phyloP scores from a whole-genome alignment of 2,888 invertebrate species.

The Dyspetes luteomarginatus region DNA sequence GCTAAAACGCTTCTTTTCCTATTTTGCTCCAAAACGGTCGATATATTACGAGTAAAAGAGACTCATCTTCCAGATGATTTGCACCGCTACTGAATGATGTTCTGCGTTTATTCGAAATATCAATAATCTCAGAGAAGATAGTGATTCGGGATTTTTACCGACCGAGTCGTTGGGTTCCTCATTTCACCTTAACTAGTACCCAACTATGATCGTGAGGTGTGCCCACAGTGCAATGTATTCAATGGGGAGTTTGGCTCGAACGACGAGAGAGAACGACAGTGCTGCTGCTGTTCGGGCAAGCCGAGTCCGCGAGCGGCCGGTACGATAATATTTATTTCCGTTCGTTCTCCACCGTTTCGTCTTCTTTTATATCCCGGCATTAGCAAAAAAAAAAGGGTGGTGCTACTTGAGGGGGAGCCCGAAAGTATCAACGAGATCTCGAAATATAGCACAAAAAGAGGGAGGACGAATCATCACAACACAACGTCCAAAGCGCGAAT shows the following conservation, averaged over 20 bases:
- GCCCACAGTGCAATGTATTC: slow-evolving; percentile 17
- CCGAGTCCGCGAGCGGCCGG: slow-evolving; percentile 35
- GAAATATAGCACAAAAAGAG: too few species aligned
- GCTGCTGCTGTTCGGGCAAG: slow-evolving; percentile 42
- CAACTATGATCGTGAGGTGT: slow-evolving; percentile 37
- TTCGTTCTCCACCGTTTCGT: background rate
- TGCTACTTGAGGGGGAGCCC: too few species aligned
- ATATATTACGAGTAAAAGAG: too few species aligned
- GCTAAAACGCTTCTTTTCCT: too few species aligned
- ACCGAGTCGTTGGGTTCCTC: too few species aligned
- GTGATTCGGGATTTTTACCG: too few species aligned
- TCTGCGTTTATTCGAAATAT: too few species aligned
- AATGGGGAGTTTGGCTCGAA: slow-evolving; percentile 17
- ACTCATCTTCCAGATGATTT: too few species aligned
- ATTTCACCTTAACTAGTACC: background rate
- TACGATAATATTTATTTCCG: slow-evolving; percentile 8
- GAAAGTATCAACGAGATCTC: too few species aligned
- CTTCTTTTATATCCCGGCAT: background rate
- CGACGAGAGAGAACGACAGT: slow-evolving; percentile 34
- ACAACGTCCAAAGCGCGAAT: slow-evolving; percentile 7
- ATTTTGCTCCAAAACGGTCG: too few species aligned
- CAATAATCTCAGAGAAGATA: slow-evolving; percentile 31
- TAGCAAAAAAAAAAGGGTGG: background rate
- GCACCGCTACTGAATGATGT: too few species aligned
- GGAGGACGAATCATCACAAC: too few species aligned